A percentile compares a stretch with the other conserved stretches of the same genome.
Evolutionary conservation across 2,888 invertebrate genomes (phyloP).

Genomic region (Icerya purchasi): DNA sequence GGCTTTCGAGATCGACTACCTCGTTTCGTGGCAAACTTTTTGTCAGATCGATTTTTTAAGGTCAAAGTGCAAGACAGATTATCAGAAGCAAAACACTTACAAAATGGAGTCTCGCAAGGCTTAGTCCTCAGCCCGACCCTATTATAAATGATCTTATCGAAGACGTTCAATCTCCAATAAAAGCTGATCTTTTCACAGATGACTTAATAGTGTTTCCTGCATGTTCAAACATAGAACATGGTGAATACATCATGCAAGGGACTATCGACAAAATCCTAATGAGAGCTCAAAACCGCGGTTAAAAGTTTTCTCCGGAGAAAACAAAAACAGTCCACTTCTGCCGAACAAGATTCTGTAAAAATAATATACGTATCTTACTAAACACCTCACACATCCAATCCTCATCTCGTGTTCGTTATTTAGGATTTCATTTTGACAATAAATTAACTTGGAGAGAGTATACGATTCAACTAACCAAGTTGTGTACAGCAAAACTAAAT

Average conservation of each 20-base stretch:
- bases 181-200: background rate
- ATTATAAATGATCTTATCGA: background rate
- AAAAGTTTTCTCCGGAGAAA: background rate
- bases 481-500: too few species aligned
- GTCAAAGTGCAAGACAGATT: background rate
- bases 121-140: background rate
- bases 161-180: background rate
- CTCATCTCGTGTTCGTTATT: background rate
- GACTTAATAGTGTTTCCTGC: background rate
- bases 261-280: background rate
- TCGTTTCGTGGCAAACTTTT: background rate
- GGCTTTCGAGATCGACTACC: background rate
- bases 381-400: background rate
- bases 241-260: background rate
- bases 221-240: background rate
- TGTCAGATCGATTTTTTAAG: background rate
- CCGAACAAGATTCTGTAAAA: background rate
- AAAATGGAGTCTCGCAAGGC: background rate
- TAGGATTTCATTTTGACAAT: background rate
- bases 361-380: background rate
- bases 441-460: too few species aligned
- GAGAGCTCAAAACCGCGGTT: background rate
- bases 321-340: background rate
- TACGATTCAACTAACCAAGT: too few species aligned
- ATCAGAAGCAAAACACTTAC: background rate